phyloP scores from a whole-genome alignment of 2,113 vertebrate genomes.

The Anhinga anhinga region DNA sequence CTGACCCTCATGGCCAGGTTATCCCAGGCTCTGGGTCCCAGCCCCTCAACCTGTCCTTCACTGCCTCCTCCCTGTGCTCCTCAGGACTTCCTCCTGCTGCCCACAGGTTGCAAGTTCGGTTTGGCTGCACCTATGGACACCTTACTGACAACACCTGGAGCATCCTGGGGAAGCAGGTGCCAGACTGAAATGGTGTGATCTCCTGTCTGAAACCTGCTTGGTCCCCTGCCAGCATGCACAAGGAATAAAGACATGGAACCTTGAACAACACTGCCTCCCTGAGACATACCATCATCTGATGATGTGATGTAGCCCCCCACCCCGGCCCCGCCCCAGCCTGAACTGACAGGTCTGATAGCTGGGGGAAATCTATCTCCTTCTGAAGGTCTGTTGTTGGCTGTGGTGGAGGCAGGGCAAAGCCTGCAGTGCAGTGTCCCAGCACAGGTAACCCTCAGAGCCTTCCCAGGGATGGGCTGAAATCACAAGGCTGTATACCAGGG shows the following conservation, averaged over 20 bases:
- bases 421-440: neutral
- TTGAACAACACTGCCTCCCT: rapidly evolving
- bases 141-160: conserved; percentile 72
- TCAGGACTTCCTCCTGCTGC: neutral
- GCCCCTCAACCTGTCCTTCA: neutral
- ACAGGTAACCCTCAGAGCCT: neutral
- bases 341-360: neutral
- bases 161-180: conserved; percentile 40
- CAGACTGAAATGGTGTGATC: neutral
- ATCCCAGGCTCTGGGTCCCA: neutral
- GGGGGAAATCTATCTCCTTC: neutral
- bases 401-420: neutral
- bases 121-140: conserved; percentile 74
- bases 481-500: neutral
- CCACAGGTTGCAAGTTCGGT: conserved; percentile 75
- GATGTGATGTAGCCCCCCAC: neutral
- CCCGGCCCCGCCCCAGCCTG: neutral
- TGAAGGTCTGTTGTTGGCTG: neutral
- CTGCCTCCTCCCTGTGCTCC: rapidly evolving
- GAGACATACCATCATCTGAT: neutral
- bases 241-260: neutral
- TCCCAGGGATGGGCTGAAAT: neutral
- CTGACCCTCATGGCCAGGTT: neutral
- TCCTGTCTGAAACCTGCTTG: neutral
- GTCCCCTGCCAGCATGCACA: neutral